These are phyloP conservation scores for Neodon shergylaensis DNA, from an alignment of 2,113 vertebrate species.

Conservation along the genomic window DNA sequence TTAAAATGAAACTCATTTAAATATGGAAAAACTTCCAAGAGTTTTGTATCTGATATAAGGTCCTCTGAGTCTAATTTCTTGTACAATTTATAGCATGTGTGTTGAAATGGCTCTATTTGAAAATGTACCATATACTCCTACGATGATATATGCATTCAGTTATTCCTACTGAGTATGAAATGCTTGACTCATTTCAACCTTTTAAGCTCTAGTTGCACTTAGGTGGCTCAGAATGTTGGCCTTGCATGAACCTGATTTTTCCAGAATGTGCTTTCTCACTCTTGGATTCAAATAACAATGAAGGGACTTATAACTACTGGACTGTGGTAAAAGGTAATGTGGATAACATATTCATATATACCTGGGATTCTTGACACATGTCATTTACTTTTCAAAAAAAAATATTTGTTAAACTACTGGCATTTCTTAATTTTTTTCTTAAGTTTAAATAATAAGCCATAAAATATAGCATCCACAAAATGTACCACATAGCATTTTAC, in stretches of 20 bases:
- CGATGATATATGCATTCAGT: slow-evolving; percentile 9
- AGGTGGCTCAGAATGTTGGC: background rate
- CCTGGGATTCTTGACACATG: background rate
- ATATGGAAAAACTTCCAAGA: background rate
- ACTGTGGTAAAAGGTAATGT: background rate
- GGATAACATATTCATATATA: background rate
- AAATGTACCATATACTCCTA: background rate
- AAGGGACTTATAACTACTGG: background rate
- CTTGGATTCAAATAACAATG: background rate
- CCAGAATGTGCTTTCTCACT: background rate
- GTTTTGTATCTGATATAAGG: background rate
- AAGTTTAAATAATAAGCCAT: background rate
- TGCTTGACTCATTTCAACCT: background rate
- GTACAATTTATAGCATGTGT: background rate
- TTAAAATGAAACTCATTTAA: background rate
- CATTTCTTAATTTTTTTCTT: background rate
- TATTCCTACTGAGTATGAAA: slow-evolving; percentile 1
- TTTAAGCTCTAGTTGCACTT: background rate
- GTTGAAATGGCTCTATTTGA: background rate
- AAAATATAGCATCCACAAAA: background rate
- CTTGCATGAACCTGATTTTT: background rate
- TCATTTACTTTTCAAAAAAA: background rate
- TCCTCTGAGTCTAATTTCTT: background rate
- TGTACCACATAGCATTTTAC: background rate
- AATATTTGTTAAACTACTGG: background rate